A percentile compares a stretch with the other conserved stretches of the same genome.
Evolutionary conservation across 2,113 vertebrate species (phyloP).

Genomic region (Cyprinodon variegatus): DNA sequence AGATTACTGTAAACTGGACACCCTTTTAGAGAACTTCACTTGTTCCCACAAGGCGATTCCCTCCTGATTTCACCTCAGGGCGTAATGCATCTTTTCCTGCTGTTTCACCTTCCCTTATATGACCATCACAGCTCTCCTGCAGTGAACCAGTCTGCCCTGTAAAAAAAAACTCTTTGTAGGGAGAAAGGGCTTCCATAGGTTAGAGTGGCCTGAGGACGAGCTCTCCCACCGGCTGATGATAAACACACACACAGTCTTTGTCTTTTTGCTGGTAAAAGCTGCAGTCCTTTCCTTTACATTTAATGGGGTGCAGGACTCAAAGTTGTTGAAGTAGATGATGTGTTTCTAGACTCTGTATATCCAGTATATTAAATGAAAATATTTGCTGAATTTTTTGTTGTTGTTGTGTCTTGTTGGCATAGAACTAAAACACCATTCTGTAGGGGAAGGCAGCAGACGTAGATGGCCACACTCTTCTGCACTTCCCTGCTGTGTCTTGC

Average conservation of each 20-base stretch:
- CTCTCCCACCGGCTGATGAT: constrained; percentile 44
- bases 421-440: background rate
- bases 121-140: constrained; percentile 45
- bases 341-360: constrained; percentile 50
- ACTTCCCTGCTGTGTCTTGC: constrained; percentile 61
- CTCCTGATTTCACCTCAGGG: constrained; percentile 53
- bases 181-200: constrained; percentile 60
- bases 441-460: constrained; percentile 20
- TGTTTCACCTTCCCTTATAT: constrained; percentile 68
- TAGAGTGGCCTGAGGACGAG: constrained; percentile 63
- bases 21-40: constrained; percentile 18
- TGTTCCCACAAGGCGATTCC: constrained; percentile 19
- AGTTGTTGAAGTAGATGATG: constrained; percentile 21
- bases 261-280: constrained; percentile 42
- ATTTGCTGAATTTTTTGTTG: constrained; percentile 12
- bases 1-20: background rate
- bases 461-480: constrained; percentile 46
- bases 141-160: constrained; percentile 50
- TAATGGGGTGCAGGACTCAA: constrained; percentile 30
- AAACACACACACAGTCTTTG: constrained; percentile 44
- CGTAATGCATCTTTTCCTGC: constrained; percentile 55
- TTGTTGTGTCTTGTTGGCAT: background rate
- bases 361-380: background rate
- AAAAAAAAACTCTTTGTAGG: constrained; percentile 29
- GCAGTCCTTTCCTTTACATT: constrained; percentile 24